A percentile compares a stretch with the other conserved stretches of the same genome.
Conservation (phyloP, 2,888 invertebrate genomes). For the Drosophila anceps region DNA sequence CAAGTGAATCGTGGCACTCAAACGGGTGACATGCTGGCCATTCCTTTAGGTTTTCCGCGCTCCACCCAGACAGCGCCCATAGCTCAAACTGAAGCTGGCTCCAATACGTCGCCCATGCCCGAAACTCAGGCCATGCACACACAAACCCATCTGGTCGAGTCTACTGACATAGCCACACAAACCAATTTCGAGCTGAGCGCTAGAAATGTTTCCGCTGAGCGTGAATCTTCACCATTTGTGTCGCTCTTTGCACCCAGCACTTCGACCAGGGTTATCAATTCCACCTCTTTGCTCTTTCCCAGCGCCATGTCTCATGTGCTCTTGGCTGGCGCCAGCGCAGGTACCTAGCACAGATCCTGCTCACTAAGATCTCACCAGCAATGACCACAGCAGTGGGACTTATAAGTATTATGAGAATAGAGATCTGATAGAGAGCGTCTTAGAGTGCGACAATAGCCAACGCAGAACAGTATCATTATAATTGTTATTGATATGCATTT, state of each 20-base stretch:
- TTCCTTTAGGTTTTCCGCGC: slow-evolving; percentile 77
- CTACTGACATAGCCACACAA: slow-evolving; percentile 37
- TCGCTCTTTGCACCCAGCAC: slow-evolving; percentile 62
- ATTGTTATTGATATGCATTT: neutral
- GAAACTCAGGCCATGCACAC: slow-evolving; percentile 20
- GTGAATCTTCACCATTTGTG: slow-evolving; percentile 73
- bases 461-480: neutral
- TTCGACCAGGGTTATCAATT: slow-evolving; percentile 48
- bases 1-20: slow-evolving; percentile 82
- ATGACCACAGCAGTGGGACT: neutral
- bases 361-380: slow-evolving; percentile 26
- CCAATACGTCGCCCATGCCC: slow-evolving; percentile 30
- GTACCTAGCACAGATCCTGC: slow-evolving; percentile 44
- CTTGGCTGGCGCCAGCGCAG: slow-evolving; percentile 73
- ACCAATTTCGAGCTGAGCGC: slow-evolving; percentile 35
- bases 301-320: slow-evolving; percentile 78
- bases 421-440: neutral
- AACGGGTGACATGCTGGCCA: slow-evolving; percentile 71
- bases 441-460: neutral
- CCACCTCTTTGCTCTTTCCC: slow-evolving; percentile 76
- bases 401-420: neutral
- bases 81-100: slow-evolving; percentile 41
- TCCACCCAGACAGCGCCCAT: slow-evolving; percentile 78
- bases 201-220: slow-evolving; percentile 51
- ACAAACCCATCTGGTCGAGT: slow-evolving; percentile 21